Percentiles rank a stretch among this genome's conserved stretches.
phyloP scores from a whole-genome alignment of 2,113 vertebrate genomes.

The Oophaga pumilio region DNA sequence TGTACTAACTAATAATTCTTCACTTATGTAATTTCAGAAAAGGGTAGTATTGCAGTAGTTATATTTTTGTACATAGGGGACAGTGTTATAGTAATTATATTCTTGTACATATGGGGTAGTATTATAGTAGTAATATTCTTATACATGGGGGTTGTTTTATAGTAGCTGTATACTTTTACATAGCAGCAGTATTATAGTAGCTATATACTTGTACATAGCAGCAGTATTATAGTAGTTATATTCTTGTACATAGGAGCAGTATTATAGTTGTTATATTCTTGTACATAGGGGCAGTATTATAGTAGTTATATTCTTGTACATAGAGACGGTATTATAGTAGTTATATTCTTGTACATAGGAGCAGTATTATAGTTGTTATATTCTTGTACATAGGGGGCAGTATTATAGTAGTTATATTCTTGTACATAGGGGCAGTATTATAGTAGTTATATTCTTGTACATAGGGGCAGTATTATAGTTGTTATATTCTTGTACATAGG shows the following conservation, averaged over 20 bases:
- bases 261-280: constrained; percentile 19
- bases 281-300: background rate
- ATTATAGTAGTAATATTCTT: constrained; percentile 11
- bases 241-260: background rate
- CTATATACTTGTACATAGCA: constrained; percentile 1
- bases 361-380: too few relatives aligned
- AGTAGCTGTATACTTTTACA: background rate
- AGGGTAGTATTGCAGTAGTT: background rate
- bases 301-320: constrained; percentile 6
- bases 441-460: too few relatives aligned
- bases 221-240: background rate
- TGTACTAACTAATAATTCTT: too few relatives aligned
- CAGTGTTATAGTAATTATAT: constrained; percentile 8
- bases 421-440: too few relatives aligned
- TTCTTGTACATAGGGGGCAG: too few relatives aligned
- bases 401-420: too few relatives aligned
- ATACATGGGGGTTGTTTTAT: background rate
- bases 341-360: too few relatives aligned
- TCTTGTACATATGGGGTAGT: background rate
- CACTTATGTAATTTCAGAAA: background rate
- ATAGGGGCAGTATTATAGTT: too few relatives aligned
- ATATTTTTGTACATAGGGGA: background rate
- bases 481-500: too few relatives aligned
- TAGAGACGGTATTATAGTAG: background rate
- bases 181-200: background rate